phyloP scores from a whole-genome alignment of 1,140 invertebrate species.

The Tetraneura akinire region DNA sequence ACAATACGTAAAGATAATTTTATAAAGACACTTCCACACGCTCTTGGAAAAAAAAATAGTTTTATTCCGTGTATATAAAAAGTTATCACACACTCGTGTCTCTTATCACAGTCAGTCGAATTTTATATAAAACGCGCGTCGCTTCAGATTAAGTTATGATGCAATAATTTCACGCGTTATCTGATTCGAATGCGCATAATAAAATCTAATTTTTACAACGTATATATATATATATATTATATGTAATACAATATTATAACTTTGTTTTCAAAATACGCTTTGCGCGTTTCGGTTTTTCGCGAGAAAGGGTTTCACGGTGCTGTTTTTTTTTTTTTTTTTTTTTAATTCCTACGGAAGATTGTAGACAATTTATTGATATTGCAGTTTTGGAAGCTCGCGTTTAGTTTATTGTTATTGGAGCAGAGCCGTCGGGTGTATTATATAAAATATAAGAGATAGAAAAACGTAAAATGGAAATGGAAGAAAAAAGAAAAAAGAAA shows the following conservation, averaged over 20 bases:
- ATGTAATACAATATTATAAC: too few relatives aligned
- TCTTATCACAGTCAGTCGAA: too few relatives aligned
- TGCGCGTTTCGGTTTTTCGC: background rate
- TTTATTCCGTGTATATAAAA: too few relatives aligned
- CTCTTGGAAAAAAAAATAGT: too few relatives aligned
- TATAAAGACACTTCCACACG: too few relatives aligned
- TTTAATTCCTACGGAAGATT: slow-evolving; percentile 38
- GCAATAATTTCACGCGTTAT: background rate
- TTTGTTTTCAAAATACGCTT: background rate
- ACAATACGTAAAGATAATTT: too few relatives aligned
- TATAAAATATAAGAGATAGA: too few relatives aligned
- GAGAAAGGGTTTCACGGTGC: background rate
- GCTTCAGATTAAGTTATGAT: background rate
- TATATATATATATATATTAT: background rate
- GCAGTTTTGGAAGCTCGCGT: slow-evolving; percentile 22
- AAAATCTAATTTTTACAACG: too few relatives aligned
- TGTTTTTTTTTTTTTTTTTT: slow-evolving; percentile 33
- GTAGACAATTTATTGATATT: slow-evolving; percentile 49
- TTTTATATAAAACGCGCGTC: too few relatives aligned
- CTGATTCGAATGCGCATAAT: background rate
- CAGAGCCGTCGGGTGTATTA: slow-evolving; percentile 35
- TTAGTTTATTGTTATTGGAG: slow-evolving; percentile 44
- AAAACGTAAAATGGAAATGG: background rate
- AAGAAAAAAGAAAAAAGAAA: background rate
- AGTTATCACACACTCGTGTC: too few relatives aligned